Base-by-base conservation (phyloP, 2,113 vertebrate species). In the Acanthisitta chloris region DNA sequence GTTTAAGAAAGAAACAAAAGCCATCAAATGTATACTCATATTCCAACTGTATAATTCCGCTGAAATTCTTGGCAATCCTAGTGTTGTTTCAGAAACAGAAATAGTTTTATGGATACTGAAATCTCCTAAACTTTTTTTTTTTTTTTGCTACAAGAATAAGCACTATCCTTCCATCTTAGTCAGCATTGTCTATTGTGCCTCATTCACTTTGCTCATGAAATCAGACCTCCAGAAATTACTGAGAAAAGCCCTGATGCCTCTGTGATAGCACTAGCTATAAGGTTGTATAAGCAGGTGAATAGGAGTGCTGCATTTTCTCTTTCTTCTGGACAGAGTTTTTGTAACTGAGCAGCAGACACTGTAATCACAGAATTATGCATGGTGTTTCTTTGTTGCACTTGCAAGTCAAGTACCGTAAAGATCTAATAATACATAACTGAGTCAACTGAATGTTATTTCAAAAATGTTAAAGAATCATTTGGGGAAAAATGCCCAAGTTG, bases 401-500 rank as follows among this genome's bases (percentile, higher is more conserved):
- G 24, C 16, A 81, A 81, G 40, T 14, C 28, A 89, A 89, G 8
- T 77, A 70, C 14, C 61, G 9, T 65, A 86, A 86, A 86, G 72
- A 69, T 40, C 78, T 84, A 83, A 72, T 52, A 83, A 70, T n/a
- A 73, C 5, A 81, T 24, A 78, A 83, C 36, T 33, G 0, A 86
- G 28, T 73, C 24, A 61, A 55, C 31, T 24, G 11, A 64, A 59
- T 34, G 4, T 7, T 81, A 55, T 81, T 95, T 64, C 17, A 12
- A 59, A 89, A 91, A 48, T 45, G 70, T 33, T 76, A 31, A n/a
- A 77, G 16, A 17, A 62, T 20, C 6, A 40, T 65, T 34, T 3
- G n/a, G n/a, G n/a, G n/a, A 14, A 70, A 66, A 72, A 7, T 3
- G 0, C 1, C 10, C 5, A 81, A 33, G 9, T 43, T 33, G 12